These are phyloP conservation scores for Theonella swinhoei DNA, from an alignment of 37 sponge, comb jelly and placozoan genomes.

Conservation along the genomic window DNA sequence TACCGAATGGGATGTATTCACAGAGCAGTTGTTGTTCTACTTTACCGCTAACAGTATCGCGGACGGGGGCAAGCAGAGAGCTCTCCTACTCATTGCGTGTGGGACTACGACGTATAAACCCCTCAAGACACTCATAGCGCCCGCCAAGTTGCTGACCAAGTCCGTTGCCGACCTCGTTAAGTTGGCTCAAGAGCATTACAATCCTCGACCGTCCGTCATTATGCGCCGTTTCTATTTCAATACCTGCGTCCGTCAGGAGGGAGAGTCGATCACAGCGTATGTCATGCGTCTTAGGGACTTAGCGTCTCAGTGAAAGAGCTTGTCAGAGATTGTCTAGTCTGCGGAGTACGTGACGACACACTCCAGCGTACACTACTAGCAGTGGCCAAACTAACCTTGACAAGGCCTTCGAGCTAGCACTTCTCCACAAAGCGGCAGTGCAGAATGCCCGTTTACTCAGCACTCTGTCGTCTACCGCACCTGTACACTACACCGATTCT, in stretches of 20 bases:
- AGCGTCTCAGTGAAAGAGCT: slow-evolving; percentile 13
- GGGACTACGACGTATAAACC: slow-evolving; percentile 2
- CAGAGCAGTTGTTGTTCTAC: slow-evolving; percentile 13
- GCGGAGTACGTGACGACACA: slow-evolving; percentile 1
- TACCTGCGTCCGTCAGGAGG: slow-evolving; percentile 8
- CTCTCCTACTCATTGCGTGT: slow-evolving; percentile 20
- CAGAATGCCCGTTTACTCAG: not conserved
- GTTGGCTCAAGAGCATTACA: not conserved
- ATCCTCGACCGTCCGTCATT: slow-evolving; percentile 4
- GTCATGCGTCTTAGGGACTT: not conserved
- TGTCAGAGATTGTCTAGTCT: slow-evolving; percentile 15
- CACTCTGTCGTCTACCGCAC: not conserved
- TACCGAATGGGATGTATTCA: slow-evolving; percentile 1
- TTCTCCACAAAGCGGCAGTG: not conserved
- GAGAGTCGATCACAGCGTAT: slow-evolving; percentile 7
- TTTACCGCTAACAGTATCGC: slow-evolving; percentile 16
- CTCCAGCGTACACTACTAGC: slow-evolving; percentile 10
- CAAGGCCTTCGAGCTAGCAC: slow-evolving; percentile 21
- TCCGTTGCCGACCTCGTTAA: slow-evolving; percentile 1
- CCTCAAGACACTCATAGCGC: slow-evolving; percentile 4
- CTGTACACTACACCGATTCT: too few relatives aligned
- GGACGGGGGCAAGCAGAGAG: slow-evolving; percentile 9
- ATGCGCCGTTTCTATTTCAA: slow-evolving; percentile 26
- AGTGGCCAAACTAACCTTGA: slow-evolving; percentile 2
- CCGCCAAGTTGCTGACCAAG: not conserved